Evolutionary conservation across 2,888 invertebrate species (phyloP).

Genomic region (Argyresthia albistria): DNA sequence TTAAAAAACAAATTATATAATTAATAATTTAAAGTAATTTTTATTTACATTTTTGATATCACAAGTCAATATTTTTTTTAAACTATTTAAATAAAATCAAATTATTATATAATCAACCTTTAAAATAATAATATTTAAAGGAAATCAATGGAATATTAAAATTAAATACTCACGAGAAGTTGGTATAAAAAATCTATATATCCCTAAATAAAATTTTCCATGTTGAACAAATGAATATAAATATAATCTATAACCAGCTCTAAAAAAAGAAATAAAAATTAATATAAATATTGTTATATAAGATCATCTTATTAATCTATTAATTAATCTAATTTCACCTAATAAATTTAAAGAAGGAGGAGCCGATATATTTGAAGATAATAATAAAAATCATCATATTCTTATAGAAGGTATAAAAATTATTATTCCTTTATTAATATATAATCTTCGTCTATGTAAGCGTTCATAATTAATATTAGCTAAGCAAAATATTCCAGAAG

Average conservation of each 20-base stretch:
- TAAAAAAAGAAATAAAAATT: constrained; percentile 75
- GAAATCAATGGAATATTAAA: constrained; percentile 75
- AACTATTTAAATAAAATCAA: constrained; percentile 76
- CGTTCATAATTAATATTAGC: constrained; percentile 77
- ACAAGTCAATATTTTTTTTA: constrained; percentile 79
- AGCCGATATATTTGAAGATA: constrained; percentile 75
- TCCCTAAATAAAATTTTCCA: constrained; percentile 62
- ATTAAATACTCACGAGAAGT: constrained; percentile 72
- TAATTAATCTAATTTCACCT: constrained; percentile 76
- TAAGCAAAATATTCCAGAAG: constrained; percentile 77
- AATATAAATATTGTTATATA: constrained; percentile 62
- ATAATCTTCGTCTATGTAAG: constrained; percentile 71
- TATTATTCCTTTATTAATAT: constrained; percentile 75
- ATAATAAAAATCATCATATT: constrained; percentile 77
- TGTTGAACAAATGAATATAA: constrained; percentile 76
- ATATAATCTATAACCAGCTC: constrained; percentile 76
- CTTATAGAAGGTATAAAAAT: constrained; percentile 71
- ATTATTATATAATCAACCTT: constrained; percentile 62
- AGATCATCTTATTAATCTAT: constrained; percentile 68
- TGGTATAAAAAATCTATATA: constrained; percentile 62
- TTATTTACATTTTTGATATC: constrained; percentile 70
- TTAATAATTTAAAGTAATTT: constrained; percentile 65
- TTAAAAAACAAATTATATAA: constrained; percentile 65
- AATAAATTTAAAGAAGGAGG: constrained; percentile 79
- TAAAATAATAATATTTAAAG: constrained; percentile 75